Percentiles rank a stretch among this genome's conserved stretches.
These are phyloP conservation scores for Planiliza haematocheilus DNA, from an alignment of 2,113 vertebrate genomes.

Conservation along the genomic window DNA sequence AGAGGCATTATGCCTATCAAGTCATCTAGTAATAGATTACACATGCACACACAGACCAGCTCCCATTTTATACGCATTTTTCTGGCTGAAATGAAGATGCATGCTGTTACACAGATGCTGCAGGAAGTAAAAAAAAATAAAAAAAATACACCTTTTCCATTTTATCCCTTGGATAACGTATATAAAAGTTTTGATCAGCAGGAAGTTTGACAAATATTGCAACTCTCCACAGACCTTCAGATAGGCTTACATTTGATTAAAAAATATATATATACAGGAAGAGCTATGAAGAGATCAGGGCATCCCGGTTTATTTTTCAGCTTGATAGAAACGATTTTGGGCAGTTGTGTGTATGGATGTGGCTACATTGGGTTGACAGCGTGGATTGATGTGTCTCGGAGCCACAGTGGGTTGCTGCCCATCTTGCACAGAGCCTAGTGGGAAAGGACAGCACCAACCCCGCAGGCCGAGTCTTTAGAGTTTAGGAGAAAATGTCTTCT, in stretches of 20 bases:
- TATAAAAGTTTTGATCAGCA: conserved; percentile 13
- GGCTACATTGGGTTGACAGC: not conserved
- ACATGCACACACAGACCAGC: conserved; percentile 19
- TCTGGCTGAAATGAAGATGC: conserved; percentile 19
- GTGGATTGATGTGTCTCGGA: not conserved
- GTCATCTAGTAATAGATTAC: conserved; percentile 47
- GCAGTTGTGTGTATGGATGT: not conserved
- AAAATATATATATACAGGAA: not conserved
- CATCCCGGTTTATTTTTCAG: not conserved
- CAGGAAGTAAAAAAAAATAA: not conserved
- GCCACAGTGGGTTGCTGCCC: not conserved
- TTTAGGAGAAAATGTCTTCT: not conserved
- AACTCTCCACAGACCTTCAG: not conserved
- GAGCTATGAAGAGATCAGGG: not conserved
- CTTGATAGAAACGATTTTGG: not conserved
- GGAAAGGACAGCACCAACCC: not conserved
- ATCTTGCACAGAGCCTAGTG: not conserved
- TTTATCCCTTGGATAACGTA: not conserved
- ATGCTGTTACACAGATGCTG: conserved; percentile 4
- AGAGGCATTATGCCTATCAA: conserved; percentile 53
- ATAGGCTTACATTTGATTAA: not conserved
- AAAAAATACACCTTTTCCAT: not conserved
- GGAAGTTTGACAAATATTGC: not conserved
- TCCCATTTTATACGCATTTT: conserved; percentile 2
- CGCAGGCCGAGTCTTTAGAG: not conserved